phyloP scores from a whole-genome alignment of 2,113 vertebrate genomes.

The Abramis brama region DNA sequence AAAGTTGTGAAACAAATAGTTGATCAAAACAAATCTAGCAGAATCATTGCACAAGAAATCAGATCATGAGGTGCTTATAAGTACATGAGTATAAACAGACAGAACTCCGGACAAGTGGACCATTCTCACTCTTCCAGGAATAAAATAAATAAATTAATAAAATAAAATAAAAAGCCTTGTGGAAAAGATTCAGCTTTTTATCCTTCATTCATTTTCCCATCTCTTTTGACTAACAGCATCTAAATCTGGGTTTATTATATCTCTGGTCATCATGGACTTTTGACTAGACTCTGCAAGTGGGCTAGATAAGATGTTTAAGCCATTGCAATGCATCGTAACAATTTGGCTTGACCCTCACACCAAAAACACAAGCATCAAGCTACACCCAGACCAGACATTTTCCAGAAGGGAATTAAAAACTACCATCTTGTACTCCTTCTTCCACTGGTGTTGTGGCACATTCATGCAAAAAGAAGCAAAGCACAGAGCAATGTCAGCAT shows the following conservation, averaged over 20 bases:
- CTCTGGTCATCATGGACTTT: background rate
- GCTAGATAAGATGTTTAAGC: constrained; percentile 2
- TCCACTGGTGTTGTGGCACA: constrained; percentile 68
- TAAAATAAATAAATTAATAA: too few relatives aligned
- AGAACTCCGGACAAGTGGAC: background rate
- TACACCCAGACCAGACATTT: constrained; percentile 64
- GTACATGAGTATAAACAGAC: constrained; percentile 8
- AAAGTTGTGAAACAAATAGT: constrained; percentile 6
- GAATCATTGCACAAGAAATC: constrained; percentile 8
- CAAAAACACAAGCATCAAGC: constrained; percentile 57
- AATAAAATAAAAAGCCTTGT: background rate
- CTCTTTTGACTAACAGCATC: background rate
- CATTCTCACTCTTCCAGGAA: background rate
- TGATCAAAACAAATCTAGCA: background rate
- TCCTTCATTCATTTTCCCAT: constrained; percentile 45
- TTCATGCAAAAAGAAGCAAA: constrained; percentile 70
- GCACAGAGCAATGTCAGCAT: constrained; percentile 68
- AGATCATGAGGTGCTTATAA: background rate
- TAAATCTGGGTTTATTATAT: background rate
- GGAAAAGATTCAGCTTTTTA: constrained; percentile 23
- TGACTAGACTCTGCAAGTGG: background rate
- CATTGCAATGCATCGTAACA: background rate
- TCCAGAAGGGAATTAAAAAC: constrained; percentile 70
- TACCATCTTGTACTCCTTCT: constrained; percentile 78
- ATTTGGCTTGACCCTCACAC: constrained; percentile 54